phyloP scores from a whole-genome alignment of 2,888 invertebrate species.

The Caenorhabditis becei region DNA sequence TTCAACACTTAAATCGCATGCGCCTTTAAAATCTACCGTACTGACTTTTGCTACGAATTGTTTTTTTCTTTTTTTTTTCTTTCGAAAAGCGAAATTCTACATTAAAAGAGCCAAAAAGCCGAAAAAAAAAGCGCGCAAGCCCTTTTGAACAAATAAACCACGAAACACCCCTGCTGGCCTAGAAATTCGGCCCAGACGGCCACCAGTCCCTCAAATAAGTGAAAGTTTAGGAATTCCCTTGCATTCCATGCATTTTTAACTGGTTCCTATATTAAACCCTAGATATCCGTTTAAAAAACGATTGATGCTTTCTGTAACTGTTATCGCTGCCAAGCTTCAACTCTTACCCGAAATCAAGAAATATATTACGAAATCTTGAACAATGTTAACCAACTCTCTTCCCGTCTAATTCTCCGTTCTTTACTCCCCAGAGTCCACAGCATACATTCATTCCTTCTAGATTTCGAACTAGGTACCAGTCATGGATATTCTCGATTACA shows the following conservation, averaged over 20 bases:
- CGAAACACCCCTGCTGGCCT: background rate
- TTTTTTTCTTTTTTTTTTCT: background rate
- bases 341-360: no score
- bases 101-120: background rate
- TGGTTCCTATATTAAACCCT: background rate
- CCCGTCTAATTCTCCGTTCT: background rate
- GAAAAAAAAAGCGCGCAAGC: background rate
- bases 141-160: background rate
- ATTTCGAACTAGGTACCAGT: conserved; percentile 10
- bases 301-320: no score
- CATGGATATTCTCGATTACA: conserved; percentile 48
- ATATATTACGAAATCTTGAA: conserved; percentile 34
- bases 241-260: background rate
- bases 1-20: no score
- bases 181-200: background rate
- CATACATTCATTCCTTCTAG: conserved; percentile 2
- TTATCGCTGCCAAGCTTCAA: no score
- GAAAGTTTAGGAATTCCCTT: background rate
- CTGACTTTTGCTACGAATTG: no score
- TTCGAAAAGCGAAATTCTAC: background rate
- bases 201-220: background rate
- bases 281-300: no score
- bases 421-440: background rate
- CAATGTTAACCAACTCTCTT: conserved; percentile 22
- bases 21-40: no score